A percentile compares a stretch with the other conserved stretches of the same genome.
These are phyloP conservation scores for Scarus forsteni DNA, from an alignment of 2,797 vertebrate genomes.

Conservation along the genomic window DNA sequence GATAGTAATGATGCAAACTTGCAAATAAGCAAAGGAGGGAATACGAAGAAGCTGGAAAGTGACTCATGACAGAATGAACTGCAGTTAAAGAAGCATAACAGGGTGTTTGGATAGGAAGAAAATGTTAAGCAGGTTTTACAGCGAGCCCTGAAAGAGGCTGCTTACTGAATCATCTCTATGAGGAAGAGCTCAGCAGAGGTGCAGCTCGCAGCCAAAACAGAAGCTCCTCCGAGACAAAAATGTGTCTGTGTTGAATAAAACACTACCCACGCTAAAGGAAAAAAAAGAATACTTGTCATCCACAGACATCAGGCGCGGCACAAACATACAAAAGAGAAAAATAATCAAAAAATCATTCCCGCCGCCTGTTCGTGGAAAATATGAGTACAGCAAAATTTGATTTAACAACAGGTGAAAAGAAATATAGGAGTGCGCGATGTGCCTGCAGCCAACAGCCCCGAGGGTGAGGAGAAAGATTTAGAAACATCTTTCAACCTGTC, in stretches of 20 bases:
- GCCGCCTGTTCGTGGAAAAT: constrained; percentile 10
- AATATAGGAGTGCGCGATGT: constrained; percentile 34
- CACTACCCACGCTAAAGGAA: constrained; percentile 5
- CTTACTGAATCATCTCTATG: constrained; percentile 51
- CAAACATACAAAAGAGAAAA: constrained; percentile 17
- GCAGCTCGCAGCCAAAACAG: constrained; percentile 30
- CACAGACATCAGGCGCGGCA: background rate
- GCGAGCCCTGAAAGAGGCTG: constrained; percentile 31
- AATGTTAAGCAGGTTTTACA: constrained; percentile 58
- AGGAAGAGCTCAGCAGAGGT: constrained; percentile 35
- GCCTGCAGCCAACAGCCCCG: constrained; percentile 34
- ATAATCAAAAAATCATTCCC: constrained; percentile 14
- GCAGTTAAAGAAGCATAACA: constrained; percentile 27
- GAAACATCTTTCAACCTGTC: constrained; percentile 72
- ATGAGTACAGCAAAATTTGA: constrained; percentile 16
- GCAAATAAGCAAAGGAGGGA: constrained; percentile 39
- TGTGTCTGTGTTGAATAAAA: constrained; percentile 40
- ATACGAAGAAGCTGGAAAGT: constrained; percentile 13
- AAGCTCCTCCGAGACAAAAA: constrained; percentile 41
- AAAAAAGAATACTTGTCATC: constrained; percentile 12
- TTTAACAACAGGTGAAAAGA: constrained; percentile 14
- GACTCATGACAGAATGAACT: constrained; percentile 8
- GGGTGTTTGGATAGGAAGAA: constrained; percentile 42
- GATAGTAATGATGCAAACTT: constrained; percentile 32
- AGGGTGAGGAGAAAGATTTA: constrained; percentile 47